phyloP scores from a whole-genome alignment of 35 echinoderm and acorn worm species.

The Patiria miniata region DNA sequence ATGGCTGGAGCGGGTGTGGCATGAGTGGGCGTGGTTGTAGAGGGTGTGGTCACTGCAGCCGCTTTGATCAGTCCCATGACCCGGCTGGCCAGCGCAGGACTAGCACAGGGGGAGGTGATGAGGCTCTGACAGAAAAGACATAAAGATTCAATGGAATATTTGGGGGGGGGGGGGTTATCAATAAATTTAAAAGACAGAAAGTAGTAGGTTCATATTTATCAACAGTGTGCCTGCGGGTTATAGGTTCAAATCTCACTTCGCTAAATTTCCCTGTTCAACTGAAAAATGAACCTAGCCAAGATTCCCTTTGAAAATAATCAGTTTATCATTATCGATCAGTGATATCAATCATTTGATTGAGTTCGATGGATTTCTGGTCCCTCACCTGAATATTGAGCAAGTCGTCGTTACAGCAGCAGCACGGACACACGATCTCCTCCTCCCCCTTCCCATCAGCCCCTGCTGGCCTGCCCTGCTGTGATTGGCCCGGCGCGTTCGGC shows the following conservation, averaged over 20 bases:
- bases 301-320: too few species aligned
- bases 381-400: background rate
- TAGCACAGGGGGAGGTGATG: slow-evolving; percentile 8
- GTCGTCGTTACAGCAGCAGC: slow-evolving; percentile 16
- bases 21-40: background rate
- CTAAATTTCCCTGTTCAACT: too few species aligned
- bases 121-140: background rate
- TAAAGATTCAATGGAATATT: background rate
- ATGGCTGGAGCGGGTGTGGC: background rate
- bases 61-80: too few species aligned
- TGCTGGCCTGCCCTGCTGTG: background rate
- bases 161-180: too few species aligned
- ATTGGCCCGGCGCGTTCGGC: background rate
- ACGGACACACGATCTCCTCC: background rate
- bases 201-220: too few species aligned
- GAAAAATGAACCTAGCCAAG: too few species aligned
- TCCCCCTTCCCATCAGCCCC: background rate
- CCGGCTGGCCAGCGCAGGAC: background rate
- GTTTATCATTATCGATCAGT: too few species aligned
- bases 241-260: too few species aligned
- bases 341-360: too few species aligned
- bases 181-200: too few species aligned
- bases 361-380: too few species aligned
- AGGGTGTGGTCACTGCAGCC: background rate
- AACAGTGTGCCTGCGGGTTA: too few species aligned